Base-by-base conservation (phyloP, 2,797 vertebrate species). In the Tokudaia muenninki region DNA sequence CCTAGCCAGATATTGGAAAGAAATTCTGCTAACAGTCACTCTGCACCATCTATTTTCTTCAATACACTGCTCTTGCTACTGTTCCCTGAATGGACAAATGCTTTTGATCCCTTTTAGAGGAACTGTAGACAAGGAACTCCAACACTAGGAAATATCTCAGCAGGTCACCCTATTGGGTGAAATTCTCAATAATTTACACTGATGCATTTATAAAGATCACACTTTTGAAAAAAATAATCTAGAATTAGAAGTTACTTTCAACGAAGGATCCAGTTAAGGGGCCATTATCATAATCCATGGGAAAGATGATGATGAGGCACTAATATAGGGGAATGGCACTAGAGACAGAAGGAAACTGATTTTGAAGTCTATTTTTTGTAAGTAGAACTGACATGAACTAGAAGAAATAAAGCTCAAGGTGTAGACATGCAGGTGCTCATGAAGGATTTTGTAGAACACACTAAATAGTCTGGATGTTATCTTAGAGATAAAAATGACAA, bases 111-210 rank as follows among this genome's bases (percentile, higher is more conserved):
- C 37, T 87, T 94, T 57, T 65, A 78, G 63, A 91, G 92, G 75
- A 87, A 13, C 61, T 92, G 10, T 31, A 77, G 92, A 91, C 83
- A 47, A 95, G 17, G 78, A 88, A 94, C 95, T 88, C 55, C 88
- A 97, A 94, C 55, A 75, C 50, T 90, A 41, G 67, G 44, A 94
- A 94, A 97, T 97, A 96, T 97, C 78, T 95, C 96, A 94, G 59
- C 70, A 97, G 86, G 86, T 95, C 50, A 92, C 34, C 2, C 6
- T 79, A 83, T 83, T 79, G 82, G 26, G 55, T 75, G 63, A 97
- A 92, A 91, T 87, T 94, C 44, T 92, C 88, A 93, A 63, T 94
- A 95, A 96, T 94, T 97, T 78, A 92, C 21, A 80, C 31, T 44
- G 44, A 34, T 72, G 74, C 31, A 59, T 94, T 97, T 94, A 89